Conservation (phyloP, 2,888 invertebrate species). For the Trachelus tabidus region DNA sequence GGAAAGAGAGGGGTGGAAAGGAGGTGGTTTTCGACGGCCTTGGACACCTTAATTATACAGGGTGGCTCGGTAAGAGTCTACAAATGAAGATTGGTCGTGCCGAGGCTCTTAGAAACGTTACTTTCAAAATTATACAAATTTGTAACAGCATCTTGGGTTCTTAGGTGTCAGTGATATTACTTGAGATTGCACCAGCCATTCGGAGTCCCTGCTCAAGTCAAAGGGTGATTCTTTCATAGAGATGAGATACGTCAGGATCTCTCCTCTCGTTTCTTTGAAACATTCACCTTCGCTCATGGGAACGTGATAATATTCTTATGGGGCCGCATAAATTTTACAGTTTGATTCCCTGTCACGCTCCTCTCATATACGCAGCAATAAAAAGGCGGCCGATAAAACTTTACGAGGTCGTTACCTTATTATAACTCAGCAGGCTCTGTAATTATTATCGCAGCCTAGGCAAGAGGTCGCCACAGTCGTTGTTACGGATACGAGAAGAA, state of each 20-base stretch:
- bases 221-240: background rate
- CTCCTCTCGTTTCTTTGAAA: background rate
- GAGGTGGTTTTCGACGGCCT: background rate
- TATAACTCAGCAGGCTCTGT: slow-evolving; percentile 10
- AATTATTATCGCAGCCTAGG: background rate
- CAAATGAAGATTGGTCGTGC: background rate
- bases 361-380: slow-evolving; percentile 13
- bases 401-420: slow-evolving; percentile 20
- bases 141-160: background rate
- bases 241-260: background rate
- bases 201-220: background rate
- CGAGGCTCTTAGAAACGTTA: background rate
- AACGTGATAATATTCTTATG: slow-evolving; percentile 21
- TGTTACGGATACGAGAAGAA: background rate
- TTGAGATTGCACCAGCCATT: background rate
- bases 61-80: background rate
- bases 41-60: background rate
- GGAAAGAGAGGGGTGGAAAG: background rate
- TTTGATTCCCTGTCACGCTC: slow-evolving; percentile 22
- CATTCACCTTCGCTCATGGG: background rate
- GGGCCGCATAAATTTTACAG: slow-evolving; percentile 17
- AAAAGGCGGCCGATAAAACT: slow-evolving; percentile 18
- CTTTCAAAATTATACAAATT: background rate
- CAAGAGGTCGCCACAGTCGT: background rate
- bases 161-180: background rate